Conservation (phyloP, 2,113 vertebrate species). For the Oreochromis aureus region DNA sequence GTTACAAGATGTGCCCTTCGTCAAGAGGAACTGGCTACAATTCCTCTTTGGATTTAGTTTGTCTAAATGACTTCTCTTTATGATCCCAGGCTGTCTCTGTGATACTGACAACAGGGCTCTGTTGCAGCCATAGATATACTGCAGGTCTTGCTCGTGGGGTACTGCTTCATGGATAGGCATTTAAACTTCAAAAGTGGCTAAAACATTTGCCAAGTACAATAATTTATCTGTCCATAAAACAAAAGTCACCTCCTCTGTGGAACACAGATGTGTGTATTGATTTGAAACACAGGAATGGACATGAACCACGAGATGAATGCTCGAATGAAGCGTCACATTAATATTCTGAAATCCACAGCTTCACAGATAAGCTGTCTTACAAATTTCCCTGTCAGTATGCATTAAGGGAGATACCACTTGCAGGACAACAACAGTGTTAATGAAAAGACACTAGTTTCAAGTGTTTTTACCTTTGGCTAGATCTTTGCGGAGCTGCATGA, state of each 20-base stretch:
- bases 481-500: constrained; percentile 81
- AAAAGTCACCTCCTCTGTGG: not conserved
- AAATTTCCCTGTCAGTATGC: not conserved
- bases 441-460: not conserved
- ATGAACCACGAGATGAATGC: not conserved
- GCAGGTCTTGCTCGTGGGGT: not conserved
- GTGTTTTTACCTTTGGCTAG: constrained; percentile 79
- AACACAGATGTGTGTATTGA: not conserved
- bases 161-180: accelerated
- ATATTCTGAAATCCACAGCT: constrained; percentile 30
- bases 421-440: not conserved
- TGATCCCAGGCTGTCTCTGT: not conserved
- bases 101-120: not conserved
- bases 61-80: not conserved
- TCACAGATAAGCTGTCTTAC: not conserved
- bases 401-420: not conserved
- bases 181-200: not conserved
- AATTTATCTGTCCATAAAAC: not conserved
- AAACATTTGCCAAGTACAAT: not conserved
- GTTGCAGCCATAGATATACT: not conserved
- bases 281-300: not conserved
- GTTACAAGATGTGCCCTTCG: not conserved
- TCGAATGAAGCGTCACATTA: constrained; percentile 16
- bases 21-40: not conserved
- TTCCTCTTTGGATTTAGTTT: not conserved